These are phyloP conservation scores for Thrips palmi DNA, from an alignment of 1,140 invertebrate species.

Conservation along the genomic window DNA sequence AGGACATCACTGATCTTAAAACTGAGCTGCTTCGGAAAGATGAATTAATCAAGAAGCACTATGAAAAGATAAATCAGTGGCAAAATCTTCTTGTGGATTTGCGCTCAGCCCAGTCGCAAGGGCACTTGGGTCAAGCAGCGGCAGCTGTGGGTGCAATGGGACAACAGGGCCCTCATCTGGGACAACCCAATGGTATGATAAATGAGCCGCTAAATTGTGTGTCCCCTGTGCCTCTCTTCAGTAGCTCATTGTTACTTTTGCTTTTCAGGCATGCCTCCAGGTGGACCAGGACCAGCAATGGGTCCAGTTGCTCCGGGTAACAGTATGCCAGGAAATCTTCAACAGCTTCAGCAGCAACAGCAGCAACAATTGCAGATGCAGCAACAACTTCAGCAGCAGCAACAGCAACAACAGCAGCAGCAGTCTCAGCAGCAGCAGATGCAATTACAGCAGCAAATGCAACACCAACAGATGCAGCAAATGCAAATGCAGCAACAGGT, in stretches of 20 bases:
- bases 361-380: constrained; percentile 14
- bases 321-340: neutral
- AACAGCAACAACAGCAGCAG: constrained; percentile 14
- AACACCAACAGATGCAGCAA: constrained; percentile 26
- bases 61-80: constrained; percentile 80
- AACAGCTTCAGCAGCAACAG: constrained; percentile 11
- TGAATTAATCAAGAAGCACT: constrained; percentile 68
- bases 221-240: too few species aligned
- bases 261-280: constrained; percentile 5
- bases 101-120: constrained; percentile 25
- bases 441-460: constrained; percentile 28
- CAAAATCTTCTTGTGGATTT: constrained; percentile 65
- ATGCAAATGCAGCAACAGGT: constrained; percentile 27
- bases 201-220: too few species aligned
- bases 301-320: neutral
- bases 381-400: constrained; percentile 14
- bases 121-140: constrained; percentile 26
- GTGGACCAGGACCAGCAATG: neutral
- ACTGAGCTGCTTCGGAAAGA: constrained; percentile 72
- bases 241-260: too few species aligned
- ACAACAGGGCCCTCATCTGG: constrained; percentile 14
- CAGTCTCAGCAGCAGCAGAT: constrained; percentile 20
- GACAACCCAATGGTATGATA: too few species aligned
- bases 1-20: constrained; percentile 68
- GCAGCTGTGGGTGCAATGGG: constrained; percentile 25